phyloP scores from a whole-genome alignment of 2,888 invertebrate genomes.

The Andrena marginata region DNA sequence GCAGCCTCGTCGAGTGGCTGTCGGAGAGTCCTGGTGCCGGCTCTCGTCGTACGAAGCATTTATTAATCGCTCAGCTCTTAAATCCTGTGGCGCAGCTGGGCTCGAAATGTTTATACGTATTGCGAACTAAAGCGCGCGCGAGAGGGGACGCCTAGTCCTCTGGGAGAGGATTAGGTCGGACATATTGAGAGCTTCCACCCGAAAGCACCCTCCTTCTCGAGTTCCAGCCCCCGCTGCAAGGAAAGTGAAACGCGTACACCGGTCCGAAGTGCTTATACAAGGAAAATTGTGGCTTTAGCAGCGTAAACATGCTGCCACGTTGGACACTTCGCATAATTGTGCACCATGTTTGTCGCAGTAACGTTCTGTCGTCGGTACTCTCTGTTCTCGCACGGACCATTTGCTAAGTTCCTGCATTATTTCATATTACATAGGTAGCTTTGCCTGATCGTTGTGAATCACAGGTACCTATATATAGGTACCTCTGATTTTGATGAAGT shows the following conservation, averaged over 20 bases:
- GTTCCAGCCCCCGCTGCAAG: constrained; percentile 32
- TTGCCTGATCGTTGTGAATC: neutral
- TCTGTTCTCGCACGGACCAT: neutral
- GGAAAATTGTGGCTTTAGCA: constrained; percentile 62
- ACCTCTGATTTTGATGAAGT: no score
- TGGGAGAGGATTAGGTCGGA: constrained; percentile 81
- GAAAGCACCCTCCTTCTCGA: constrained; percentile 69
- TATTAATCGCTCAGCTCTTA: constrained; percentile 83
- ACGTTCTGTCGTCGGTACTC: constrained; percentile 28
- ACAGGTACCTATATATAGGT: no score
- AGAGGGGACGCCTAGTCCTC: constrained; percentile 70
- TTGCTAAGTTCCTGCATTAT: neutral
- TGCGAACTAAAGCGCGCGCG: constrained; percentile 75
- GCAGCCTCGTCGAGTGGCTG: constrained; percentile 74
- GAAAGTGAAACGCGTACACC: constrained; percentile 48
- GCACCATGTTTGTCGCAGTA: constrained; percentile 43
- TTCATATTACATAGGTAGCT: neutral
- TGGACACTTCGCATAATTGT: constrained; percentile 56
- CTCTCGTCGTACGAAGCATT: constrained; percentile 77
- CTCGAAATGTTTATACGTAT: constrained; percentile 81
- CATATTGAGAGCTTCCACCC: constrained; percentile 80
- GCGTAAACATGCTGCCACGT: constrained; percentile 38
- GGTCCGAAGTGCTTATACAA: constrained; percentile 51
- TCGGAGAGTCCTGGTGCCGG: constrained; percentile 72
- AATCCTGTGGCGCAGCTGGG: constrained; percentile 82